phyloP scores from a whole-genome alignment of 1,140 invertebrate genomes.

The Aphidius gifuensis region DNA sequence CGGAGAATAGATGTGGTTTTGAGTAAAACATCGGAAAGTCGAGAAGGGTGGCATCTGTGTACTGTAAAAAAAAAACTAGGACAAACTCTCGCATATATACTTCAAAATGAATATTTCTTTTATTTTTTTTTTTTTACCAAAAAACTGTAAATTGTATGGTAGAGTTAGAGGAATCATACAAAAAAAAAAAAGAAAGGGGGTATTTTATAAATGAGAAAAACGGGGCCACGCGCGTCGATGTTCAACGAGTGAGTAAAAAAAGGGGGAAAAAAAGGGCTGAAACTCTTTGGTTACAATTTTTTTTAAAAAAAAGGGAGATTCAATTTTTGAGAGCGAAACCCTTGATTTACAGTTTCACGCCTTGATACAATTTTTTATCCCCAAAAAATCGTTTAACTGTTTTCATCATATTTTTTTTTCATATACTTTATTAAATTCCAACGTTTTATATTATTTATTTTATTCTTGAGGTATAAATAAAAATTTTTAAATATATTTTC shows the following conservation, averaged over 20 bases:
- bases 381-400: not conserved
- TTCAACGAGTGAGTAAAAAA: not conserved
- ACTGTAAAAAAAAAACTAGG: constrained; percentile 15
- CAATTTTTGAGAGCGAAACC: constrained; percentile 9
- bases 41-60: constrained; percentile 25
- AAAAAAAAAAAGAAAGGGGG: not conserved
- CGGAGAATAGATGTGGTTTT: constrained; percentile 9
- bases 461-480: not conserved
- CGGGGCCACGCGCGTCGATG: not conserved
- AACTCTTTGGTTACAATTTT: constrained; percentile 22
- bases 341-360: constrained; percentile 35
- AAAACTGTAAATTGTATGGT: constrained; percentile 9
- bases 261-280: constrained; percentile 13
- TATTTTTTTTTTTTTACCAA: constrained; percentile 5
- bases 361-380: constrained; percentile 25
- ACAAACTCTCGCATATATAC: constrained; percentile 10
- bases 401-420: not conserved
- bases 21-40: constrained; percentile 23
- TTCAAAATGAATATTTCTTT: not conserved
- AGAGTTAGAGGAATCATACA: not conserved
- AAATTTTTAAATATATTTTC: not conserved
- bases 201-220: not conserved
- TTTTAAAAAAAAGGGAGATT: constrained; percentile 20
- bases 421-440: not conserved
- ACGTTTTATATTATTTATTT: not conserved